A percentile compares a stretch with the other conserved stretches of the same genome.
Evolutionary conservation across 2,888 invertebrate genomes (phyloP).

Genomic region (Rotaria sp.): DNA sequence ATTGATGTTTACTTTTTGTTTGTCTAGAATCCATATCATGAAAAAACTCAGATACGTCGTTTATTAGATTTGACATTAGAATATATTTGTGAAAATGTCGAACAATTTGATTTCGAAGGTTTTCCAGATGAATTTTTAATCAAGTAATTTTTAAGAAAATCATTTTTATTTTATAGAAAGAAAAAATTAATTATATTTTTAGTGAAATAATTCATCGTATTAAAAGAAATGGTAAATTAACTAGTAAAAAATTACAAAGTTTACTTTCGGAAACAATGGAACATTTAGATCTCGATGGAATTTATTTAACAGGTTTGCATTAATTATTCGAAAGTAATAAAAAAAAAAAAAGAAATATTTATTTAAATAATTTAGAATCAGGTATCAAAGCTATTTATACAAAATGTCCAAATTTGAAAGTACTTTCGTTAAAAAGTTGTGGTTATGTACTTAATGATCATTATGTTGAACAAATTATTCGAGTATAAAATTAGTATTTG

Average conservation of each 20-base stretch:
- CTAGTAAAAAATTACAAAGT: slow-evolving; percentile 43
- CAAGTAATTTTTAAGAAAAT: slow-evolving; percentile 43
- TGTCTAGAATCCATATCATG: slow-evolving; percentile 47
- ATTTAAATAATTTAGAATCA: slow-evolving; percentile 36
- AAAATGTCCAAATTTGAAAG: slow-evolving; percentile 46
- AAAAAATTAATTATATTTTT: neutral
- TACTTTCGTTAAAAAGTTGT: slow-evolving; percentile 47
- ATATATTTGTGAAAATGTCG: slow-evolving; percentile 44
- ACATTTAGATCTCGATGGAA: slow-evolving; percentile 47
- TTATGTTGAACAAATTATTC: slow-evolving; percentile 3
- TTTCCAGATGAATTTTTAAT: slow-evolving; percentile 50
- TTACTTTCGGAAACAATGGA: slow-evolving; percentile 47
- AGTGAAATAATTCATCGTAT: slow-evolving; percentile 49
- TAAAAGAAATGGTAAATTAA: slow-evolving; percentile 47
- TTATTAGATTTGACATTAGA: slow-evolving; percentile 46
- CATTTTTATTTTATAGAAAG: neutral
- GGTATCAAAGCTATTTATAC: slow-evolving; percentile 45
- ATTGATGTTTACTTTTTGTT: neutral
- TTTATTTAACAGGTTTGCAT: slow-evolving; percentile 45
- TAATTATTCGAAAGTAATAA: neutral
- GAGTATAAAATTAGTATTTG: neutral
- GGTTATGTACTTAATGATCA: slow-evolving; percentile 50
- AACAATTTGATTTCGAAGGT: slow-evolving; percentile 47
- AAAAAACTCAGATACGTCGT: slow-evolving; percentile 46
- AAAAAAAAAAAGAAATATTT: neutral